Percentiles rank a stretch among this genome's conserved stretches.
Evolutionary conservation across 1,140 invertebrate genomes (phyloP).

Genomic region (Zaprionus lachaisei): DNA sequence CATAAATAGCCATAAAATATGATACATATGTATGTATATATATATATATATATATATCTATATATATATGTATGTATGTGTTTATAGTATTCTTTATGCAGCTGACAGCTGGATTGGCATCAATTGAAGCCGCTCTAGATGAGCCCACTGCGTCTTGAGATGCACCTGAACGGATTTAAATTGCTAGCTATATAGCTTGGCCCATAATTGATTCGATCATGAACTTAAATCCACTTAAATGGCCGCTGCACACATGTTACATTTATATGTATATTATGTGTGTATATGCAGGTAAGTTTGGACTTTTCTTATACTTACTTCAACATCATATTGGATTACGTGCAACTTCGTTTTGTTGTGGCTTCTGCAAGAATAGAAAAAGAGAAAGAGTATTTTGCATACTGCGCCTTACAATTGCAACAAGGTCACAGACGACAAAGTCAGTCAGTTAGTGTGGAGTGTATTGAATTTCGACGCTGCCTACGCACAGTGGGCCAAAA

Average conservation of each 20-base stretch:
- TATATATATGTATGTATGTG: not conserved
- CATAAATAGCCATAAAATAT: not conserved
- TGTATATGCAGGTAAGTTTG: slow-evolving; percentile 17
- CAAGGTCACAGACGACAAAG: slow-evolving; percentile 71
- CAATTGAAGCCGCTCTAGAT: slow-evolving; percentile 34
- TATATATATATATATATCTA: not conserved
- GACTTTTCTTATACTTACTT: slow-evolving; percentile 56
- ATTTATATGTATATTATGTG: slow-evolving; percentile 29
- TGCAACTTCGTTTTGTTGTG: slow-evolving; percentile 40
- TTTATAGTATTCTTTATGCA: not conserved
- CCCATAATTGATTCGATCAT: slow-evolving; percentile 73
- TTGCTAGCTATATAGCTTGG: slow-evolving; percentile 25
- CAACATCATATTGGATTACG: slow-evolving; percentile 40
- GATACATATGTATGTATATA: not conserved
- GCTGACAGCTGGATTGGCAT: slow-evolving; percentile 35
- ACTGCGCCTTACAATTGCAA: slow-evolving; percentile 45
- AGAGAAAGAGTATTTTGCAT: slow-evolving; percentile 13
- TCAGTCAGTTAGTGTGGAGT: slow-evolving; percentile 50
- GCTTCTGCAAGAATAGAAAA: slow-evolving; percentile 46
- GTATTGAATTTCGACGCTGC: slow-evolving; percentile 57
- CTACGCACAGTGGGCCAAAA: not conserved
- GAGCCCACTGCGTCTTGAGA: slow-evolving; percentile 27
- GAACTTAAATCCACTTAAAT: slow-evolving; percentile 56
- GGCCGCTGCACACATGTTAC: slow-evolving; percentile 26
- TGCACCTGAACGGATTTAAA: slow-evolving; percentile 58